These are phyloP conservation scores for Thamnophis sirtalis DNA, from an alignment of 2,113 vertebrate genomes.

Conservation along the genomic window DNA sequence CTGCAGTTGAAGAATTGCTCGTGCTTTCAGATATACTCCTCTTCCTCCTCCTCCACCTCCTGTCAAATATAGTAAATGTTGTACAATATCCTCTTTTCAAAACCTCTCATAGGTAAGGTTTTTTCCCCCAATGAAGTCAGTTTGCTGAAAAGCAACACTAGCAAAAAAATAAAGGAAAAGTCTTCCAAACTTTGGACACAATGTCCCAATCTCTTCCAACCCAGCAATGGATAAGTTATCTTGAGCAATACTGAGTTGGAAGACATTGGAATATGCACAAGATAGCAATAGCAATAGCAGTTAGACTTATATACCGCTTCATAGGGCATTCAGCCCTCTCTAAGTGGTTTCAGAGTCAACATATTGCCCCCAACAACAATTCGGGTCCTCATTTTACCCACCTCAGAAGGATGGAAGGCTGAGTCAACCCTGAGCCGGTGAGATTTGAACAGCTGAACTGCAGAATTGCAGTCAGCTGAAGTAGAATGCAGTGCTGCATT, in stretches of 20 bases:
- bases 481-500: too few species aligned
- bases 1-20: neutral
- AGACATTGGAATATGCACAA: neutral
- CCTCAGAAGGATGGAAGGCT: too few species aligned
- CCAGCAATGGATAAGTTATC: neutral
- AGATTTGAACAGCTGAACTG: too few species aligned
- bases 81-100: constrained; percentile 7
- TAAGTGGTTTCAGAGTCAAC: too few species aligned
- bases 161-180: constrained; percentile 7
- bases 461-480: too few species aligned
- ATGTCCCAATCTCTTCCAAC: neutral
- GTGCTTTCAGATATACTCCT: constrained; percentile 5
- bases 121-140: constrained; percentile 24
- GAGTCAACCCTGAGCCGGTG: too few species aligned
- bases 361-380: too few species aligned
- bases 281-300: too few species aligned
- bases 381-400: too few species aligned
- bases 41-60: neutral
- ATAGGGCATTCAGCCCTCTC: too few species aligned
- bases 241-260: neutral
- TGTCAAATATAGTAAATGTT: neutral
- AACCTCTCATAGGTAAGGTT: constrained; percentile 14
- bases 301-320: too few species aligned
- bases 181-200: neutral
- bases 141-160: constrained; percentile 3